A percentile compares a stretch with the other conserved stretches of the same genome.
Evolutionary conservation across 2,888 invertebrate genomes (phyloP).

Genomic region (Cynaeus angustus): DNA sequence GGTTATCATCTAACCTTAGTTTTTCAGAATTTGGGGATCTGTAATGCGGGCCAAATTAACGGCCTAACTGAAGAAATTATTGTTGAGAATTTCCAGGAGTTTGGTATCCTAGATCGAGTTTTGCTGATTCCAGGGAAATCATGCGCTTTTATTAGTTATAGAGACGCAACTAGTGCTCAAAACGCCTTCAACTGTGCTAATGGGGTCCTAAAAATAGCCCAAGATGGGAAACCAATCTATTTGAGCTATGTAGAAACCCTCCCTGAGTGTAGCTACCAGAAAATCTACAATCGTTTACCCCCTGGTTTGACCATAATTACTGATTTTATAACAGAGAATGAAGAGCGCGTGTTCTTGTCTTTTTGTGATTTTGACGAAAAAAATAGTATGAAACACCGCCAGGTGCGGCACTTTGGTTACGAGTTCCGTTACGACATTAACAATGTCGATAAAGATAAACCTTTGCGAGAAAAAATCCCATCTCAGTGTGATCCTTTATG

Average conservation of each 20-base stretch:
- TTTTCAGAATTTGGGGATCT: constrained; percentile 83
- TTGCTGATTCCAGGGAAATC: constrained; percentile 86
- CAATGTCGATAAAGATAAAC: constrained; percentile 83
- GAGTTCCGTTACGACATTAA: constrained; percentile 93
- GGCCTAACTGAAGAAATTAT: constrained; percentile 82
- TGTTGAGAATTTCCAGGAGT: constrained; percentile 72
- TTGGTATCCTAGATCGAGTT: constrained; percentile 76
- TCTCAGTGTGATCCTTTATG: constrained; percentile 80
- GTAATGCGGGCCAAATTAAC: constrained; percentile 90
- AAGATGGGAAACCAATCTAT: constrained; percentile 78
- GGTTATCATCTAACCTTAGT: background rate
- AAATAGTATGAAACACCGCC: constrained; percentile 82
- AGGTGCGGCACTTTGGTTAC: constrained; percentile 93
- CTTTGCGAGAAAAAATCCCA: constrained; percentile 82
- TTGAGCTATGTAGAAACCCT: constrained; percentile 76
- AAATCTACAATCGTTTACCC: constrained; percentile 73
- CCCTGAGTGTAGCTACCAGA: constrained; percentile 57
- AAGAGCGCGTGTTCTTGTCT: constrained; percentile 78
- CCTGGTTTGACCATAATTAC: constrained; percentile 81
- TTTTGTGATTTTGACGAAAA: constrained; percentile 74
- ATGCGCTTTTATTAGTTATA: constrained; percentile 84
- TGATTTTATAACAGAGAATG: constrained; percentile 81
- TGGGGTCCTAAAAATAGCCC: constrained; percentile 75
- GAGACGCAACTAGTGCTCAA: constrained; percentile 72
- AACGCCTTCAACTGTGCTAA: constrained; percentile 76